A percentile compares a stretch with the other conserved stretches of the same genome.
phyloP scores from a whole-genome alignment of 1,140 invertebrate genomes.

The Heliothis subflexa region DNA sequence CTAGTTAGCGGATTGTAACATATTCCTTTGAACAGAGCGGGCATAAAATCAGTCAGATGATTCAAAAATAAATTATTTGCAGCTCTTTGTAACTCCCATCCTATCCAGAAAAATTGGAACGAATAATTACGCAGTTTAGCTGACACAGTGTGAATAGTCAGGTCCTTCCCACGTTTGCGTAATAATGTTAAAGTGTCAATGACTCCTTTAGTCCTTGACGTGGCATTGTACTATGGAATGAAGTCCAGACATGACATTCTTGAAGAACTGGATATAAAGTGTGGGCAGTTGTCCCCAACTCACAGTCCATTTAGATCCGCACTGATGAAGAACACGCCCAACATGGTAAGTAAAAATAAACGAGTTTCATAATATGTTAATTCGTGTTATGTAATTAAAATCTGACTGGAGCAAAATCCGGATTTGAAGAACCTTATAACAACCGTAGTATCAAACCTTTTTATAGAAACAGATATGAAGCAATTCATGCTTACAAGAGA shows the following conservation, averaged over 20 bases:
- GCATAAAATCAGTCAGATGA: no score
- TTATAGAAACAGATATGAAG: not conserved
- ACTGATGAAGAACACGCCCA: constrained; percentile 65
- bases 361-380: constrained; percentile 42
- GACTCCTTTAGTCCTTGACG: constrained; percentile 75
- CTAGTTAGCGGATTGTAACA: not conserved
- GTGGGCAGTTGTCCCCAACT: constrained; percentile 68
- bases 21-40: no score
- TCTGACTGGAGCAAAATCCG: constrained; percentile 2
- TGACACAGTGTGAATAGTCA: constrained; percentile 24
- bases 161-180: constrained; percentile 47
- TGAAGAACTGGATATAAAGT: constrained; percentile 82
- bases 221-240: constrained; percentile 79
- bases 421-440: constrained; percentile 7
- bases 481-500: not conserved
- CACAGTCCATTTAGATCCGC: constrained; percentile 68
- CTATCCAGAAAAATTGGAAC: constrained; percentile 4
- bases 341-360: constrained; percentile 71
- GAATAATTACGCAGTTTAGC: constrained; percentile 22
- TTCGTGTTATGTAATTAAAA: constrained; percentile 22
- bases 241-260: constrained; percentile 81
- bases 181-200: constrained; percentile 67
- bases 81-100: not conserved
- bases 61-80: not conserved
- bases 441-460: not conserved